Base-by-base conservation (phyloP, 1,140 invertebrate genomes). In the Trachelipus rathkii region DNA sequence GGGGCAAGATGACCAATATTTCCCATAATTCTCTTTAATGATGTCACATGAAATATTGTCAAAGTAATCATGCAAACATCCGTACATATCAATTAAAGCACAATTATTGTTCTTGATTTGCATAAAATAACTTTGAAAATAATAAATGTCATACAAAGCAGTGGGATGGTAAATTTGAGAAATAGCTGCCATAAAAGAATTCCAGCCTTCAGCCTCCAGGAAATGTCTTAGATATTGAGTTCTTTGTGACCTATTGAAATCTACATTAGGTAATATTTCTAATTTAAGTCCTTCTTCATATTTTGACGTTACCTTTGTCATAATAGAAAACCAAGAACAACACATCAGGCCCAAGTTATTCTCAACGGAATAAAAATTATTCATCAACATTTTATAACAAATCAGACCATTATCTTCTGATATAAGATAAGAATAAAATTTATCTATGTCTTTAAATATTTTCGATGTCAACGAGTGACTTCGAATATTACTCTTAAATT, bases 291-390 rank as follows among this genome's bases (percentile, higher is more conserved):
- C 19, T 15, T 60, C 50, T 60, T 19, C 50, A 15, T 13, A 19
- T 60, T 13, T 60, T 60, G 50, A 60, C 11, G 50, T 60, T 60
- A 60, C 19, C 50, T 60, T 60, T 60, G 11, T 60, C 50, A 60
- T 60, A 13, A 60, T 13, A 60, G 50, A 60, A 15, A 15, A 15
- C 50, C 50, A 60, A 13, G 50, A 3, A 60, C 19, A 19, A 19
- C 11, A 60, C 19, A 60, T 15, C 33, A 33, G 33, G 6, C 33
- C 33, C 8, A 60, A 60, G 50, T 60, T 2, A 15, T 19, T 13
- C 19, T 60, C 50, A 13, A 60, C 11, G 1, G 50, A 60, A 8
- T 60, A 19, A 60, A 60, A 60, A 60, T 60, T 60, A 19, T 60
- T 60, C 50, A 60, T 60, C 19, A 60, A 15, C 11, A 8, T 15